Conservation (phyloP, 2,797 vertebrate genomes). For the Chiloscyllium punctatum region DNA sequence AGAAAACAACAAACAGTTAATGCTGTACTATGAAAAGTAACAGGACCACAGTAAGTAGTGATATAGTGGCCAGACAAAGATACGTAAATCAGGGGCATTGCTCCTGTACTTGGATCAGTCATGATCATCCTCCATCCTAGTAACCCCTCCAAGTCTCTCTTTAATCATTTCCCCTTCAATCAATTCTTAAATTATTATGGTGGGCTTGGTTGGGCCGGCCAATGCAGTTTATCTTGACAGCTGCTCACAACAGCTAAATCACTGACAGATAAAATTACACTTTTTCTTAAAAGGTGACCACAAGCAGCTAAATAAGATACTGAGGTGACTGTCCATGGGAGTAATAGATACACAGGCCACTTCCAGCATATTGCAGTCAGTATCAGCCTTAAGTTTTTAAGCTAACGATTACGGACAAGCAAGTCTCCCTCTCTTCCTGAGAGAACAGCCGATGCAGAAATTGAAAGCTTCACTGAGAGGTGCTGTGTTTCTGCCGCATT, state of each 20-base stretch:
- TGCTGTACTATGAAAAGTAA: background rate
- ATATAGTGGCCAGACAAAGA: background rate
- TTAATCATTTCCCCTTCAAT: background rate
- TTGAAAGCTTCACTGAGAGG: background rate
- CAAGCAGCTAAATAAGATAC: background rate
- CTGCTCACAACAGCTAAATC: background rate
- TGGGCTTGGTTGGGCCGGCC: too few species aligned
- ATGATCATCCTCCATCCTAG: background rate
- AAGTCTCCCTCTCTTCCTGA: background rate
- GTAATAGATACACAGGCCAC: too few species aligned
- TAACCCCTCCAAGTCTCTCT: background rate
- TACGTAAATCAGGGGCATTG: background rate
- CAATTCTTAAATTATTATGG: background rate
- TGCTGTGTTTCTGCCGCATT: background rate
- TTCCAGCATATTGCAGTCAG: background rate
- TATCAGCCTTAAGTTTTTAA: background rate
- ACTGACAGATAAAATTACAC: background rate
- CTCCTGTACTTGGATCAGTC: background rate
- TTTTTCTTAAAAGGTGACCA: background rate
- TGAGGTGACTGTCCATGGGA: background rate
- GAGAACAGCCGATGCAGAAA: background rate
- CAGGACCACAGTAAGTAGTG: background rate
- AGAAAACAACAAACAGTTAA: background rate
- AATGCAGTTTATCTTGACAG: background rate
- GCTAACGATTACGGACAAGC: background rate